Evolutionary conservation across 2,888 invertebrate species (phyloP).

Genomic region (Oscheius sp.): DNA sequence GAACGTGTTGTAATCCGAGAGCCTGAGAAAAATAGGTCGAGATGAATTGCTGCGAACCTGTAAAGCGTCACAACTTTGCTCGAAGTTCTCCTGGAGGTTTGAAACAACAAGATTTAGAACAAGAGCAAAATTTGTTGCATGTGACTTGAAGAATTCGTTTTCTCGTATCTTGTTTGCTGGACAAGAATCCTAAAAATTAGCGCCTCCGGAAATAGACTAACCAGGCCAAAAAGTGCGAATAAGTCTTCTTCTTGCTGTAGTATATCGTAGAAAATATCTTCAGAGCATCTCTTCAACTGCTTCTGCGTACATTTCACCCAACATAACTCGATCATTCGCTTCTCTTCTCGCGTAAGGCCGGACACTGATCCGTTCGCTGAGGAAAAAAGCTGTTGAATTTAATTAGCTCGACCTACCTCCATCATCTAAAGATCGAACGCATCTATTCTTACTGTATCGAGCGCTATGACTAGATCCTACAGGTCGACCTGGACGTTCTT

Average conservation of each 20-base stretch:
- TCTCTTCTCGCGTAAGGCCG: conserved; percentile 45
- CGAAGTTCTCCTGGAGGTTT: conserved; percentile 53
- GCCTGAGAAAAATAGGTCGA: conserved; percentile 35
- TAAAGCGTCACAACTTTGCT: conserved; percentile 53
- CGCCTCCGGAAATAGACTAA: neutral
- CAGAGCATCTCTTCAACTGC: conserved; percentile 47
- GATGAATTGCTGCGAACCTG: conserved; percentile 36
- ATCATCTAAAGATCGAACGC: conserved; percentile 38
- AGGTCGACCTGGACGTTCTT: conserved; percentile 37
- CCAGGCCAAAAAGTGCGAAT: conserved; percentile 43
- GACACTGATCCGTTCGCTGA: conserved; percentile 47
- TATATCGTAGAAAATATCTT: conserved; percentile 53
- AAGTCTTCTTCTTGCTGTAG: conserved; percentile 48
- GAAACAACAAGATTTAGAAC: conserved; percentile 54
- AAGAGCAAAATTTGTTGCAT: conserved; percentile 53
- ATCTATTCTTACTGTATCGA: conserved; percentile 40
- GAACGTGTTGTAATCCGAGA: conserved; percentile 51
- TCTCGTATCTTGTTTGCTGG: conserved; percentile 43
- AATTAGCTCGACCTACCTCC: conserved; percentile 37
- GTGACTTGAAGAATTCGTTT: conserved; percentile 54
- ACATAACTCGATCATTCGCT: conserved; percentile 49
- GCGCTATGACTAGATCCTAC: conserved; percentile 50
- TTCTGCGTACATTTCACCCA: conserved; percentile 55
- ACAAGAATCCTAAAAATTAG: conserved; percentile 38
- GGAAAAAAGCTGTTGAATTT: no score